Percentiles rank a stretch among this genome's conserved stretches.
Conservation (phyloP, 2,888 invertebrate genomes). For the Dryomyza anilis region DNA sequence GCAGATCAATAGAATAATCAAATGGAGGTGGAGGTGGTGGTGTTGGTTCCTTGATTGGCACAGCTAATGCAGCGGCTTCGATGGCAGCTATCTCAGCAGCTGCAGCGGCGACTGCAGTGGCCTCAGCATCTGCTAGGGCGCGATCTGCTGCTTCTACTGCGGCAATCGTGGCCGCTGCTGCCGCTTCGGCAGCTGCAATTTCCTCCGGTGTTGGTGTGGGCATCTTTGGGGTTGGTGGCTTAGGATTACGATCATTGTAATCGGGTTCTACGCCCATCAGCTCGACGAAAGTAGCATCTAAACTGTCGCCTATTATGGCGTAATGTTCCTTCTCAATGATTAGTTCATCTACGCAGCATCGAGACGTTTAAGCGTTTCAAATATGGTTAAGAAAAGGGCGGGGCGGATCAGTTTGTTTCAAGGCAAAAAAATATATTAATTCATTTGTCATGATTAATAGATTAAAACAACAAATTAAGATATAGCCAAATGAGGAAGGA, state of each 20-base stretch:
- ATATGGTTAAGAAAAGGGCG: neutral
- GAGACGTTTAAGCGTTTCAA: neutral
- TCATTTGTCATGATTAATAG: neutral
- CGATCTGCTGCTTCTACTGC: slow-evolving; percentile 39
- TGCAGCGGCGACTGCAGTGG: slow-evolving; percentile 46
- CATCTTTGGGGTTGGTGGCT: slow-evolving; percentile 58
- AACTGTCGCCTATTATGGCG: slow-evolving; percentile 90
- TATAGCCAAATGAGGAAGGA: too few relatives aligned
- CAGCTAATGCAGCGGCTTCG: slow-evolving; percentile 33
- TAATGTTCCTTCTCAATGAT: slow-evolving; percentile 88
- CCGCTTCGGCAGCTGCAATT: slow-evolving; percentile 51
- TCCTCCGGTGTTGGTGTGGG: slow-evolving; percentile 57
- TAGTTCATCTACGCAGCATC: slow-evolving; percentile 85
- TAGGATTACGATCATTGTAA: slow-evolving; percentile 60
- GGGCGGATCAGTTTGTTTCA: neutral
- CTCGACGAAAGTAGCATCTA: slow-evolving; percentile 92
- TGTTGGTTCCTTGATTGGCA: slow-evolving; percentile 51
- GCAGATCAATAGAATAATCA: slow-evolving; percentile 60
- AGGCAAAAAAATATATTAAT: neutral
- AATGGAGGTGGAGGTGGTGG: slow-evolving; percentile 61
- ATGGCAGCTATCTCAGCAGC: slow-evolving; percentile 45
- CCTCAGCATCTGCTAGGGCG: slow-evolving; percentile 44
- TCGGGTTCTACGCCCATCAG: slow-evolving; percentile 67
- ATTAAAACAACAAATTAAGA: neutral
- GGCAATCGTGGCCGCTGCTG: slow-evolving; percentile 37